These are phyloP conservation scores for Elaphurus davidianus DNA, from an alignment of 2,113 vertebrate species.

Conservation along the genomic window DNA sequence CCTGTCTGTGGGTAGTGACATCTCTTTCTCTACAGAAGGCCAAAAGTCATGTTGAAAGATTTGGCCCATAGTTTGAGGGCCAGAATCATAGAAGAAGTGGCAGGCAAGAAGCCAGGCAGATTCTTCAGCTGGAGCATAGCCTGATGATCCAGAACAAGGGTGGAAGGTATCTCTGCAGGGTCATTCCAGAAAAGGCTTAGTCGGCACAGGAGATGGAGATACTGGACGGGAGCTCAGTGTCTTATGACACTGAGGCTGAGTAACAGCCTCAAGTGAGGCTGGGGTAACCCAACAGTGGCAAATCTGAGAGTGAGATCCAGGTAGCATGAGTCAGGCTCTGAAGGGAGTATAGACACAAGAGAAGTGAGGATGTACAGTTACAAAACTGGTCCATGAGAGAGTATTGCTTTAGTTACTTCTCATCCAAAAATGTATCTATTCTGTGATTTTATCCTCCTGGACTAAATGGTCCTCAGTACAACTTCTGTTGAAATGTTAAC, in stretches of 20 bases:
- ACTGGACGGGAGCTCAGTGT: not conserved
- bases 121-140: not conserved
- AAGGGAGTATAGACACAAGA: not conserved
- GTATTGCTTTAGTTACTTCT: not conserved
- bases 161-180: not conserved
- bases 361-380: not conserved
- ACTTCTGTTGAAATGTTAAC: not conserved
- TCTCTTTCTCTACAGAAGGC: not conserved
- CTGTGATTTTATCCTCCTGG: not conserved
- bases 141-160: not conserved
- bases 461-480: not conserved
- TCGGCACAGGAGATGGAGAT: not conserved
- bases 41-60: not conserved
- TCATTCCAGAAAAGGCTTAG: not conserved
- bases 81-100: not conserved
- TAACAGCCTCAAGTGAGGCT: not conserved
- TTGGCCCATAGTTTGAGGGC: not conserved
- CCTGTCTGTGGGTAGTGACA: not conserved
- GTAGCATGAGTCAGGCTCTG: not conserved
- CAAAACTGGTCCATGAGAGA: not conserved
- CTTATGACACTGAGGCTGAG: not conserved
- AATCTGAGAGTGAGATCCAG: not conserved
- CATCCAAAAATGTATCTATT: not conserved
- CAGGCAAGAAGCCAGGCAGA: not conserved
- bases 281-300: not conserved